Percentiles rank a stretch among this genome's conserved stretches.
phyloP scores from a whole-genome alignment of 2,888 invertebrate species.

The Auanema freiburgensis region DNA sequence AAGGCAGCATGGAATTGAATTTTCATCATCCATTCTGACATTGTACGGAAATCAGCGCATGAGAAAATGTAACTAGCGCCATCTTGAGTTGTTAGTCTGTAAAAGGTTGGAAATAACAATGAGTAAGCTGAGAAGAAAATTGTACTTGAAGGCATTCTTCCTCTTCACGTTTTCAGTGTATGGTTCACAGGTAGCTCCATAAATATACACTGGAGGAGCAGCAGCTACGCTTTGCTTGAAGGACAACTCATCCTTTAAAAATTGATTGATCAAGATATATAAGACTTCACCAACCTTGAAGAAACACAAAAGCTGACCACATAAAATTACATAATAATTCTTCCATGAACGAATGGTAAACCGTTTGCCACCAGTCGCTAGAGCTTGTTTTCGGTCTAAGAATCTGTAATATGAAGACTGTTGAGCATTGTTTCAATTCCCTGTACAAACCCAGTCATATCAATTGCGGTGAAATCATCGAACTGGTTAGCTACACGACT shows the following conservation, averaged over 20 bases:
- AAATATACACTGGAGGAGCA: constrained; percentile 67
- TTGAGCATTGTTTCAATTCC: background rate
- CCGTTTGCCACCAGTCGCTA: constrained; percentile 87
- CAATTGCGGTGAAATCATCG: constrained; percentile 59
- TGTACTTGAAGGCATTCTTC: constrained; percentile 79
- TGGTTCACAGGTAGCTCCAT: constrained; percentile 79
- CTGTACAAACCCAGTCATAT: constrained; percentile 54
- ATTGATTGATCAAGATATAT: background rate
- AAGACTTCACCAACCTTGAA: constrained; percentile 72
- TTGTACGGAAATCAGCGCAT: constrained; percentile 74
- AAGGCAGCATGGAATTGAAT: constrained; percentile 88
- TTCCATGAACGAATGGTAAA: constrained; percentile 96
- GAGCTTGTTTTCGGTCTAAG: constrained; percentile 90
- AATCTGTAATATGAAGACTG: constrained; percentile 69
- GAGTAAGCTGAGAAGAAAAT: background rate
- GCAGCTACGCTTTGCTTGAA: constrained; percentile 78
- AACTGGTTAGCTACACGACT: constrained; percentile 46
- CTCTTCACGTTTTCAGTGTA: constrained; percentile 93
- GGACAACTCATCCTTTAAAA: constrained; percentile 75
- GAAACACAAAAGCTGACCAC: constrained; percentile 94
- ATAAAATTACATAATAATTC: constrained; percentile 87
- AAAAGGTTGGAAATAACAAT: constrained; percentile 2
- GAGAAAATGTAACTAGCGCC: constrained; percentile 90
- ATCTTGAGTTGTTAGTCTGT: constrained; percentile 80
- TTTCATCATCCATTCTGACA: constrained; percentile 70